Percentiles rank a stretch among this genome's conserved stretches.
phyloP scores from a whole-genome alignment of 2,888 invertebrate genomes.

The Drosophila cognata region DNA sequence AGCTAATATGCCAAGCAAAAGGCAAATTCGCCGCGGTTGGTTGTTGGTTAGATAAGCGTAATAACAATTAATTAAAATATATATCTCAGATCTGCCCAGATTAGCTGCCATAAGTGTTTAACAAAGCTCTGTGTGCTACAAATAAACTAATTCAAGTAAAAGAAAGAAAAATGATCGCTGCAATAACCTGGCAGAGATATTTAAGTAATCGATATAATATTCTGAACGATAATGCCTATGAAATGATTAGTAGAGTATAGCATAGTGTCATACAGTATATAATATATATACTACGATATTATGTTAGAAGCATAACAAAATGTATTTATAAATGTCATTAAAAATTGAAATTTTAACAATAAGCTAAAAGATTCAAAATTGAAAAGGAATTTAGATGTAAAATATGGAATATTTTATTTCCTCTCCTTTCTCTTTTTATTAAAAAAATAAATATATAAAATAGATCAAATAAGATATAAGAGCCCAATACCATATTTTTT shows the following conservation, averaged over 20 bases:
- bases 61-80: constrained; percentile 77
- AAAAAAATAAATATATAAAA: neutral
- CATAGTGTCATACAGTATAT: neutral
- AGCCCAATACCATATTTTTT: neutral
- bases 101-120: constrained; percentile 37
- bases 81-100: constrained; percentile 42
- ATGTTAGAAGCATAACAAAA: too few species aligned
- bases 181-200: neutral
- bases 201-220: neutral
- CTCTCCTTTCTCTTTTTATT: neutral
- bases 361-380: neutral
- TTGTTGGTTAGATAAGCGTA: constrained; percentile 67
- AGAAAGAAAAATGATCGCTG: fast-evolving
- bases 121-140: constrained; percentile 34
- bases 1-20: constrained; percentile 40
- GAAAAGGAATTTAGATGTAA: neutral
- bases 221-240: neutral
- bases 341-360: neutral
- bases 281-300: too few species aligned
- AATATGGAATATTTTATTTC: neutral
- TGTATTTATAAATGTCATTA: neutral
- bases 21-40: neutral
- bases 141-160: constrained; percentile 54
- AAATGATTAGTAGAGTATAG: neutral
- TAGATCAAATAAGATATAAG: neutral